Base-by-base conservation (phyloP, 2,113 vertebrate species). In the Anguilla rostrata region DNA sequence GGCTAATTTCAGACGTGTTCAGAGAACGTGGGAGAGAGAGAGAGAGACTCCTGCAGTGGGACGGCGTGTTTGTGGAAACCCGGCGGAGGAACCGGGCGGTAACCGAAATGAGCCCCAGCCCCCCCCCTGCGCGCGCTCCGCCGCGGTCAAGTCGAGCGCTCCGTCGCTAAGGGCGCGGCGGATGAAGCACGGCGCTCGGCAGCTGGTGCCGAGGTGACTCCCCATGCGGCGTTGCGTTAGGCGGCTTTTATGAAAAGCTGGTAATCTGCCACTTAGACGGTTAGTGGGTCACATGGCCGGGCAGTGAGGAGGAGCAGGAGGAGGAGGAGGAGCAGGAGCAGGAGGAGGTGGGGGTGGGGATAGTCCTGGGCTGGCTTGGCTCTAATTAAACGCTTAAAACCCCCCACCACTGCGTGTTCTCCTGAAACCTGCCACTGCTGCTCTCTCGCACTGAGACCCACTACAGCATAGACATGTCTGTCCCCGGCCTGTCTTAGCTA, bases 211-310 rank as follows among this genome's bases (percentile, higher is more conserved):
- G 91, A 94, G 91, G 90, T 94, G 92, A 93, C 89, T 86, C 85
- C 79, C 83, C 84, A 89, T 49, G 88, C 40, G 12, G 49, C 82
- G 86, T 5, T 86, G 34, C 34, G 34, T 34, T 34, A 84, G 91
- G 84, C 85, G 87, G 85, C 89, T 89, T 81, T 91, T 89, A 85
- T 83, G 84, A 89, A 92, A 92, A 89, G 88, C 91, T 92, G 90
- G 89, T 94, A 93, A 94, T 94, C 93, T 94, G 78, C 86, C 88
- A 88, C 91, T 93, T 93, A 93, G 90, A 89, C 90, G 87, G 90
- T 92, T 90, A 88, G 91, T 80, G 83, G 39, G 71, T 81, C 46
- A 85, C 53, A 90, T 84, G 86, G 83, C 83, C 79, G 46, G 16
- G 18, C 18, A 80, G 82, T 4, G 60, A 40, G 75, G 80, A 60